phyloP scores from a whole-genome alignment of 2,113 vertebrate genomes.

The Neolamprologus cancellatus region DNA sequence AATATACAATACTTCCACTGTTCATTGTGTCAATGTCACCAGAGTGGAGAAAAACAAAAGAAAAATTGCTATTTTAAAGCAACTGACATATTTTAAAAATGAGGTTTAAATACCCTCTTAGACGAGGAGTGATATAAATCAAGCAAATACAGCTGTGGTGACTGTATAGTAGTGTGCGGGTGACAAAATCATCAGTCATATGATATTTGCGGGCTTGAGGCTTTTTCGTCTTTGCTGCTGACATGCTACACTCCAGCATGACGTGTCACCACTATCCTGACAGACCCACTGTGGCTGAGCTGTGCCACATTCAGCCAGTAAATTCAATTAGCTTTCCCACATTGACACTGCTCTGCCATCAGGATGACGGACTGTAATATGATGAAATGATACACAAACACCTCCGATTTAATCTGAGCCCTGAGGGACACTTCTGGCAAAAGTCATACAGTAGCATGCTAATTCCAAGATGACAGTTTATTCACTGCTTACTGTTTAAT shows the following conservation, averaged over 20 bases:
- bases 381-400: slow-evolving; percentile 54
- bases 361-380: slow-evolving; percentile 47
- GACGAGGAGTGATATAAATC: slow-evolving; percentile 14
- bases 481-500: not conserved
- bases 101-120: not conserved
- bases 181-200: slow-evolving; percentile 60
- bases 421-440: slow-evolving; percentile 27
- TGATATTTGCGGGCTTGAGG: slow-evolving; percentile 40
- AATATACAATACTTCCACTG: slow-evolving; percentile 37
- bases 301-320: slow-evolving; percentile 31
- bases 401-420: slow-evolving; percentile 34
- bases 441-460: slow-evolving; percentile 25
- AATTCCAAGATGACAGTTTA: slow-evolving; percentile 35
- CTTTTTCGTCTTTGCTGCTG: slow-evolving; percentile 15
- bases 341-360: slow-evolving; percentile 31
- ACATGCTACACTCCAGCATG: slow-evolving; percentile 52
- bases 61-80: not conserved
- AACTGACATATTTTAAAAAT: not conserved
- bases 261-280: slow-evolving; percentile 39
- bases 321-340: slow-evolving; percentile 63
- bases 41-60: not conserved
- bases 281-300: slow-evolving; percentile 26
- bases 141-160: slow-evolving; percentile 43
- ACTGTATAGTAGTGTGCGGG: slow-evolving; percentile 41
- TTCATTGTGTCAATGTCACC: slow-evolving; percentile 17